Conservation (phyloP, 2,113 vertebrate genomes). For the Pogona vitticeps region DNA sequence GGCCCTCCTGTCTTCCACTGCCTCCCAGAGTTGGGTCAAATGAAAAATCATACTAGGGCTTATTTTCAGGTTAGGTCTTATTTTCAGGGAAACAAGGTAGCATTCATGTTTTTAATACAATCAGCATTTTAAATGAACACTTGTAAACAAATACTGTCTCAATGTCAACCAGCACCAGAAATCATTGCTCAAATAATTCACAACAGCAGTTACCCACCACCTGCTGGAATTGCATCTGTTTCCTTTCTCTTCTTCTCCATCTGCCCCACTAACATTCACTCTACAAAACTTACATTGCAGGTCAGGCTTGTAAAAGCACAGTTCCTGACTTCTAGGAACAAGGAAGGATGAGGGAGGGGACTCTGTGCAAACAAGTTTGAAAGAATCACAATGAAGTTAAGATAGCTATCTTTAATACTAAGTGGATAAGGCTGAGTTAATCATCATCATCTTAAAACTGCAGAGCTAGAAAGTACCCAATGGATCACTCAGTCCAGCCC, state of each 20-base stretch:
- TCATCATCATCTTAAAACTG: too few relatives aligned
- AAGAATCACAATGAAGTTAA: neutral
- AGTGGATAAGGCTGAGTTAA: too few relatives aligned
- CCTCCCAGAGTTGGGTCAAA: too few relatives aligned
- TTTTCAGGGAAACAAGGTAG: too few relatives aligned
- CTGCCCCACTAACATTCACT: neutral
- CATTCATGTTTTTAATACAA: neutral
- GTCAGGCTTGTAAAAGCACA: neutral
- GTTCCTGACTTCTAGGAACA: neutral
- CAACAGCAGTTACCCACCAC: neutral
- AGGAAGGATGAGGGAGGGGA: neutral
- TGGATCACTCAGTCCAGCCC: neutral
- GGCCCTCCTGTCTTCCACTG: too few relatives aligned
- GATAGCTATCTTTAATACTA: neutral
- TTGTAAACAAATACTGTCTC: neutral
- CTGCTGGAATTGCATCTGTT: neutral
- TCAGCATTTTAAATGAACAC: neutral
- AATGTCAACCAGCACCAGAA: neutral
- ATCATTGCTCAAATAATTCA: neutral
- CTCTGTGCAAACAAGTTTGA: neutral
- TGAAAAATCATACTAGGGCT: too few relatives aligned
- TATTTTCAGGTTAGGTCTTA: too few relatives aligned
- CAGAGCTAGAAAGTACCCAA: too few relatives aligned
- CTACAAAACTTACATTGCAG: neutral
- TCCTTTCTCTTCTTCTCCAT: neutral